Evolutionary conservation across 2,113 vertebrate genomes (phyloP), one percentile per base, ranked within the genome.

Genomic region (Xenopus borealis): DNA sequence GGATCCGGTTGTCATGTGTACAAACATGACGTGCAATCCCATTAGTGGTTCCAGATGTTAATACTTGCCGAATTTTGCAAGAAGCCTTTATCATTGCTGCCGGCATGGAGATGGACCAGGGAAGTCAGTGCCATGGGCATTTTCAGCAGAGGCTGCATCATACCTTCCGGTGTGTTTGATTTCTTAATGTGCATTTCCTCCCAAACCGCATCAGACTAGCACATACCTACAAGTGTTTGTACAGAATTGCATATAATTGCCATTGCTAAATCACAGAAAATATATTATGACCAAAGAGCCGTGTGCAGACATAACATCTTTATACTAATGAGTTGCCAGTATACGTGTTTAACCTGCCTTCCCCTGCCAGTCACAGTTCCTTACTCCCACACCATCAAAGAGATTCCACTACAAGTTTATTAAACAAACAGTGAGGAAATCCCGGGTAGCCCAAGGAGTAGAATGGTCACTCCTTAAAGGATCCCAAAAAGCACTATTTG

Each of bases 341-440:
- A 10, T 50, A 50, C 11, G 58, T 61, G 19, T 61, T 27, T 44
- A n/a, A 70, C 55, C 68, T 20, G 10, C 10, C 68, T 45, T 4
- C 3, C 10, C 55, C 47, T 69, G 50, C 19, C 12, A 23, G 13
- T 13, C n/a, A 53, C 62, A 55, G 33, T 57, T 52, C 17, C 27
- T 57, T 11, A 33, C 30, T 10, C 52, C 55, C 13, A 5, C 30
- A 40, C 55, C 66, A 57, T 55, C 66, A 69, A 55, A 57, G 66
- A 40, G 20, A 40, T n/a, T 67, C 17, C 14, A 23, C 33, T 69
- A 27, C 16, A 33, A 33, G 17, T 55, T 66, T 58, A 23, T 19
- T 62, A 55, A 66, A 64, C 62, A 65, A 65, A 50, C 69, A 23
- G 62, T 61, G 17, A 66, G 55, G 72, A 75, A 67, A 75, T 68